Evolutionary conservation across 2,888 invertebrate species (phyloP), one percentile per base, ranked within the genome.

Genomic region (Spilarctia lutea): DNA sequence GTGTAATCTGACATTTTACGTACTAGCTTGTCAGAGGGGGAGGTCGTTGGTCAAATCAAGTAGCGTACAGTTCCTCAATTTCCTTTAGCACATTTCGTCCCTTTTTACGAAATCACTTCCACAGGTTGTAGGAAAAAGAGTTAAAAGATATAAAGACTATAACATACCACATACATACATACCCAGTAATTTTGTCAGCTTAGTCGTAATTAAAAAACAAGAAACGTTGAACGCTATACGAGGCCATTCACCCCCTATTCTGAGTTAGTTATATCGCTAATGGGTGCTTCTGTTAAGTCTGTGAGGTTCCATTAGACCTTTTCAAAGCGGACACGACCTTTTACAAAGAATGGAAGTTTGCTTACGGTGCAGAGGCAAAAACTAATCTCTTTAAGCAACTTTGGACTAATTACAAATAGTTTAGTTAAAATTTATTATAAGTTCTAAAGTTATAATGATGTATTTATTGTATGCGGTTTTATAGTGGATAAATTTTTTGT

Each of bases 321-420:
- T 45, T 71, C 60, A 65, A n/a, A 65, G 30, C 24, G 71, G 56
- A 30, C 69, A 27, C 11, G 27, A 70, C 48, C 39, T 60, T 70
- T 39, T 6, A 16, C 60, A n/a, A 70, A 70, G 24, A 48, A 65
- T 33, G 33, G 48, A 71, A 69, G 69, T 30, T 48, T 16, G 65
- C 35, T 71, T 30, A 71, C n/a, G n/a, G 65, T 18, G 27, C 48
- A 65, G 63, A n/a, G 63, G 30, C 30, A 65, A 65, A 65, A 10
- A 27, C 42, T 71, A 24, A 65, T n/a, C 45, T 71, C 65, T 33
- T 30, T 63, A 24, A 24, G 42, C 3, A 63, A 63, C 60, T 63
- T 63, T 18, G 20, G 60, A 42, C 20, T 71, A 35, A 70, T 63
- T 27, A 24, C 70, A 27, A 42, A 63, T 63, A 63, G 60, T 70